Conservation (phyloP, 2,113 vertebrate genomes). For the Hemicordylus capensis region DNA sequence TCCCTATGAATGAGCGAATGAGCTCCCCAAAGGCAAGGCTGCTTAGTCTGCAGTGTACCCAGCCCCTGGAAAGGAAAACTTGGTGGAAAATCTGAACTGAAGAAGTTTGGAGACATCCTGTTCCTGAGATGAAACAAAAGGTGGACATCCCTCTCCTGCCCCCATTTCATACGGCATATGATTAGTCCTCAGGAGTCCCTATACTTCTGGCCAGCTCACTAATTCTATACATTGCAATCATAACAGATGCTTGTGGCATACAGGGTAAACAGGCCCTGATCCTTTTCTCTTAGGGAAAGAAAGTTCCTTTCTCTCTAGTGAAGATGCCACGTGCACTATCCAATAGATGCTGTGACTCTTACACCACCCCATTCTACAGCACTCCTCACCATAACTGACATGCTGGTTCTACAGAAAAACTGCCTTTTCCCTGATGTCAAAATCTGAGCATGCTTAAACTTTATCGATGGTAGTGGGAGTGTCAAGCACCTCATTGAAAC, state of each 20-base stretch:
- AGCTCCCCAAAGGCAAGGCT: fast-evolving
- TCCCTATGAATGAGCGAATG: too few species aligned
- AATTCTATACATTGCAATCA: neutral
- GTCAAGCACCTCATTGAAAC: neutral
- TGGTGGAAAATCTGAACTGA: neutral
- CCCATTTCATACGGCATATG: neutral
- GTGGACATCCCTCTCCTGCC: neutral
- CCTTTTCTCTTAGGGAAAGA: neutral
- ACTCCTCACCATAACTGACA: neutral
- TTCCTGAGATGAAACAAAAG: neutral
- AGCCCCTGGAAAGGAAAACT: neutral
- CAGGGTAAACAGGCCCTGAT: neutral
- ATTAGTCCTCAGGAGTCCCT: neutral
- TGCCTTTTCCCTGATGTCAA: neutral
- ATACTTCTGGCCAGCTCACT: neutral
- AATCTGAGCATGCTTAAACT: neutral
- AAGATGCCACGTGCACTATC: neutral
- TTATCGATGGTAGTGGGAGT: neutral
- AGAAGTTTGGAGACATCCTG: neutral
- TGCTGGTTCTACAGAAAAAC: neutral
- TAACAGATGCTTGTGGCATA: neutral
- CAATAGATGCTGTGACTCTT: neutral
- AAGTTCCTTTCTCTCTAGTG: neutral
- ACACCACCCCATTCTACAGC: neutral
- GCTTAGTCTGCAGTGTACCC: neutral